These are phyloP conservation scores for Pherbina coryleti DNA, from an alignment of 2,888 invertebrate genomes.

Conservation along the genomic window DNA sequence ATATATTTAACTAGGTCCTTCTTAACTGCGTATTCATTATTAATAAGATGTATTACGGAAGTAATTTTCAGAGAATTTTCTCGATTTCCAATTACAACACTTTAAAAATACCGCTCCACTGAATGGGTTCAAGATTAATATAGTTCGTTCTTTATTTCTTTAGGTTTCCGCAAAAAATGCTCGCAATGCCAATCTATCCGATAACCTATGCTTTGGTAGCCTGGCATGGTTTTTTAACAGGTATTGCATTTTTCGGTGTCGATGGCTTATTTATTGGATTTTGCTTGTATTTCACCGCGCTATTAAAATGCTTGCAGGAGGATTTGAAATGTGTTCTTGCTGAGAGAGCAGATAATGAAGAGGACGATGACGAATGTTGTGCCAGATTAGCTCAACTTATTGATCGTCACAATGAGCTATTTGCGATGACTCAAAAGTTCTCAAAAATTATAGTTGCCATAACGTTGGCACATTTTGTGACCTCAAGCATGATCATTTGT, in stretches of 20 bases:
- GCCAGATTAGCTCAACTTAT: conserved; percentile 49
- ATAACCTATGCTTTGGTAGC: conserved; percentile 55
- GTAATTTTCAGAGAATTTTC: too few relatives aligned
- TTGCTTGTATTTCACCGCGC: conserved; percentile 56
- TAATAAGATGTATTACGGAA: too few relatives aligned
- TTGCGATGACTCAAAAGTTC: conserved; percentile 51
- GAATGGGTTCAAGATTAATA: background rate
- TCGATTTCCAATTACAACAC: background rate
- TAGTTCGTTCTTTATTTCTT: background rate
- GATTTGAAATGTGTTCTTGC: conserved; percentile 46
- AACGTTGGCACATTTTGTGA: conserved; percentile 58
- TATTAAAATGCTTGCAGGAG: conserved; percentile 54
- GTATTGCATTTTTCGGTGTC: conserved; percentile 54
- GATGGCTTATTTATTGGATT: conserved; percentile 62
- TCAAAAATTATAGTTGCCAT: conserved; percentile 57
- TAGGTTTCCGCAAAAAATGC: conserved; percentile 56
- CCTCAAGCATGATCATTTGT: conserved; percentile 60
- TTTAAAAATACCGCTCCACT: too few relatives aligned
- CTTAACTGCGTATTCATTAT: too few relatives aligned
- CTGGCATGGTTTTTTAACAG: conserved; percentile 62
- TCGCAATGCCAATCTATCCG: conserved; percentile 58
- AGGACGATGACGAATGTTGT: conserved; percentile 32
- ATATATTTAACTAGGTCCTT: too few relatives aligned
- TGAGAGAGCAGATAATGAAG: conserved; percentile 22
- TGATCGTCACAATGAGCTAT: conserved; percentile 61